Conservation (phyloP, 37 sponge, comb jelly and placozoan genomes). For the Beroe forskalii region DNA sequence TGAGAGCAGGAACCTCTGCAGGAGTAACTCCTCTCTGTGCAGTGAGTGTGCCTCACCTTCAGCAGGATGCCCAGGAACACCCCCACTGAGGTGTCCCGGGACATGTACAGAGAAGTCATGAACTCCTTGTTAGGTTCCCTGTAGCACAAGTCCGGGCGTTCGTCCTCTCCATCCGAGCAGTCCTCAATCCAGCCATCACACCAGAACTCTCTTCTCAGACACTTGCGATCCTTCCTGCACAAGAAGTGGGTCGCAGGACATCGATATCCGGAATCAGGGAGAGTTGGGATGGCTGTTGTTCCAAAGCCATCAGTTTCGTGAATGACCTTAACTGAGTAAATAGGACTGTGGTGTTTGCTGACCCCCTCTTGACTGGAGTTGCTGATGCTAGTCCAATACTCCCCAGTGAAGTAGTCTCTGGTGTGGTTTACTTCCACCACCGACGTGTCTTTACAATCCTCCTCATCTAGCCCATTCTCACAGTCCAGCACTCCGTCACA, state of each 20-base stretch:
- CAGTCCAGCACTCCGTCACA: constrained; percentile 33
- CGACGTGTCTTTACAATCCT: not conserved
- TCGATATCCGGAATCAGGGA: not conserved
- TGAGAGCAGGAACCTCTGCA: constrained; percentile 21
- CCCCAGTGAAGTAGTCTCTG: not conserved
- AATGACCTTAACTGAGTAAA: not conserved
- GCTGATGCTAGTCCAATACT: not conserved
- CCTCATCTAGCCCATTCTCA: constrained; percentile 11
- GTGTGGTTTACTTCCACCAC: not conserved
- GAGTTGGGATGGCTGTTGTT: not conserved
- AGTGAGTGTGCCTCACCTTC: constrained; percentile 33
- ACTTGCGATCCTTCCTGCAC: not conserved
- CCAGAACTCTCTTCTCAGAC: not conserved
- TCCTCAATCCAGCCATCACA: constrained; percentile 62
- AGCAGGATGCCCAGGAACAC: not conserved
- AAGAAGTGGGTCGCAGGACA: not conserved
- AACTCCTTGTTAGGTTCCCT: constrained; percentile 29
- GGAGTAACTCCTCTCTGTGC: not conserved
- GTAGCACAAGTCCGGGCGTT: constrained; percentile 7
- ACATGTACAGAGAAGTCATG: not conserved
- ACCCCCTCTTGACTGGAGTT: not conserved
- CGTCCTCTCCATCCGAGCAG: constrained; percentile 45
- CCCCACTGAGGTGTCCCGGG: not conserved
- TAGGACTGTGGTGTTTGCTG: not conserved
- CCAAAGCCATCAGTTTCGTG: not conserved